Evolutionary conservation across 2,888 invertebrate species (phyloP).

Genomic region (Aplocera efformata): DNA sequence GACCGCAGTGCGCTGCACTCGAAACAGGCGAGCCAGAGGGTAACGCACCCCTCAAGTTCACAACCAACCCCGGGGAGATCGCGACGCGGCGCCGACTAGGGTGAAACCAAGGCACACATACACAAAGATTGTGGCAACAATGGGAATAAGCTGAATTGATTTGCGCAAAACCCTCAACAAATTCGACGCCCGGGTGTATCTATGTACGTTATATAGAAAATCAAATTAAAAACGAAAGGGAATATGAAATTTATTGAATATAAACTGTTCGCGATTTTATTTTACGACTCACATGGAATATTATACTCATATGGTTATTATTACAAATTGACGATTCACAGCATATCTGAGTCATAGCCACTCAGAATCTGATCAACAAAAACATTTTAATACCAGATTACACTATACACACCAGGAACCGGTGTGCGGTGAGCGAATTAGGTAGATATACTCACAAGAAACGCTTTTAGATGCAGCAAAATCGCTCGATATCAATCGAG

Average conservation of each 20-base stretch:
- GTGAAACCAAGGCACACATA: slow-evolving; percentile 43
- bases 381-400: slow-evolving; percentile 18
- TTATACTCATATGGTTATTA: slow-evolving; percentile 10
- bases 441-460: slow-evolving; percentile 44
- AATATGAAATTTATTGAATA: too few relatives aligned
- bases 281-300: too few relatives aligned
- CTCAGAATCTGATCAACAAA: slow-evolving; percentile 15
- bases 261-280: too few relatives aligned
- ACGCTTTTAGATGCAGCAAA: slow-evolving; percentile 48
- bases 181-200: slow-evolving; percentile 10
- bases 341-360: slow-evolving; percentile 5
- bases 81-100: slow-evolving; percentile 40
- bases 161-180: slow-evolving; percentile 33
- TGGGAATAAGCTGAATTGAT: slow-evolving; percentile 39
- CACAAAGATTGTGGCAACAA: slow-evolving; percentile 35
- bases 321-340: slow-evolving; percentile 12
- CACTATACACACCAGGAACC: slow-evolving; percentile 36
- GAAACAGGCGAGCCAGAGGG: slow-evolving; percentile 46
- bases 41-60: slow-evolving; percentile 77
- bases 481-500: slow-evolving; percentile 54
- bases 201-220: slow-evolving; percentile 18
- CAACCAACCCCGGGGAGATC: slow-evolving; percentile 60
- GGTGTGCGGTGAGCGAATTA: slow-evolving; percentile 40
- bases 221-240: slow-evolving; percentile 18
- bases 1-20: slow-evolving; percentile 44